Conservation (phyloP, 2,797 vertebrate genomes). For the Cirrhinus mrigala region DNA sequence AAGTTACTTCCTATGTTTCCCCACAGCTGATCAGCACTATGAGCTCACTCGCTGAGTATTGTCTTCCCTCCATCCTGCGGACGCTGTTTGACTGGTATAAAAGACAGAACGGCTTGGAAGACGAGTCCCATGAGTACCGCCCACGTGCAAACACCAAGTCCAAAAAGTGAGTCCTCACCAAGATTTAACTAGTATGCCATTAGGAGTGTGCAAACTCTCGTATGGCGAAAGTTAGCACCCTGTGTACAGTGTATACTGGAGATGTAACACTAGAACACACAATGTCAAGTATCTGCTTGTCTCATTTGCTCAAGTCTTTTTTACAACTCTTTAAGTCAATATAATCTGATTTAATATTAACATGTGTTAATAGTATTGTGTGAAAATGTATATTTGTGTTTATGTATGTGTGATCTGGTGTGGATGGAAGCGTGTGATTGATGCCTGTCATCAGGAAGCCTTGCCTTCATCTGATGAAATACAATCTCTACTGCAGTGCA, state of each 20-base stretch:
- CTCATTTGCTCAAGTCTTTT: neutral
- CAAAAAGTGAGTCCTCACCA: conserved; percentile 84
- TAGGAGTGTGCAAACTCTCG: neutral
- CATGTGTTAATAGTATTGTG: neutral
- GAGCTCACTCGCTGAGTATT: conserved; percentile 98
- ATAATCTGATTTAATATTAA: conserved; percentile 28
- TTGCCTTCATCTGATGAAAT: conserved; percentile 29
- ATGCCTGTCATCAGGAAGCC: conserved; percentile 27
- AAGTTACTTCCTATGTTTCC: neutral
- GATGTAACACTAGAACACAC: neutral
- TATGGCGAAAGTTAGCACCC: neutral
- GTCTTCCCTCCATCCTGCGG: conserved; percentile 94
- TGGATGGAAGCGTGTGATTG: neutral
- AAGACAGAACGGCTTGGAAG: conserved; percentile 97
- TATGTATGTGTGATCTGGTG: conserved; percentile 30
- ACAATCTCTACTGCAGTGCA: conserved; percentile 16
- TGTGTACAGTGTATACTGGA: neutral
- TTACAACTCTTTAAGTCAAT: neutral
- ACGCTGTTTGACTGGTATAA: conserved; percentile 99
- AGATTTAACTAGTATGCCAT: neutral
- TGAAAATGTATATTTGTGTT: conserved; percentile 6
- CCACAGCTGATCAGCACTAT: conserved; percentile 94
- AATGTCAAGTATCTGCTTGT: neutral
- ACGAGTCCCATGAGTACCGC: conserved; percentile 97
- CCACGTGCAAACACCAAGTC: conserved; percentile 97